A percentile compares a stretch with the other conserved stretches of the same genome.
These are phyloP conservation scores for Triplophysa yarkandensis DNA, from an alignment of 2,797 vertebrate genomes.

Conservation along the genomic window DNA sequence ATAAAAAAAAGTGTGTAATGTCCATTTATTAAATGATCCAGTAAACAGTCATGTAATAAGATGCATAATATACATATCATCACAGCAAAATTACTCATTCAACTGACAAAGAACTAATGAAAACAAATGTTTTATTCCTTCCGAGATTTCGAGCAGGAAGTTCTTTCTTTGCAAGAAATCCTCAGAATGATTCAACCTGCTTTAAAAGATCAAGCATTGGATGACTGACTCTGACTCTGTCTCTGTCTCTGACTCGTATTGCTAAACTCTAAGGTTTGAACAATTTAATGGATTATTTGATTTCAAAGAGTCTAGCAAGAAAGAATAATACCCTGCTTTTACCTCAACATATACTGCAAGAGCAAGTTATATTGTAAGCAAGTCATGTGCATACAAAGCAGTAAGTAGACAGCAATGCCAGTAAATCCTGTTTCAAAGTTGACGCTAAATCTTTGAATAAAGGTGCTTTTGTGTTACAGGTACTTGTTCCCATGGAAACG, in stretches of 20 bases:
- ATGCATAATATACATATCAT: not conserved
- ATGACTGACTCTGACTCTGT: constrained; percentile 25
- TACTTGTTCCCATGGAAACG: constrained; percentile 53
- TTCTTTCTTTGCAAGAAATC: constrained; percentile 12
- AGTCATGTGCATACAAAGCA: constrained; percentile 73
- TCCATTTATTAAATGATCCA: not conserved
- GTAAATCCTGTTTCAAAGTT: constrained; percentile 69
- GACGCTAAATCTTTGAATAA: constrained; percentile 66
- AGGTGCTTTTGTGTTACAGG: constrained; percentile 68
- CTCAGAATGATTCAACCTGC: constrained; percentile 45
- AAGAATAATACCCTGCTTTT: constrained; percentile 13
- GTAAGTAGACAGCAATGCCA: constrained; percentile 69
- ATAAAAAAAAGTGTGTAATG: not conserved
- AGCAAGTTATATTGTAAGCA: constrained; percentile 44
- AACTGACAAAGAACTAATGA: constrained; percentile 23
- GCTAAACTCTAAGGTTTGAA: constrained; percentile 26
- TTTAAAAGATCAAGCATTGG: constrained; percentile 25
- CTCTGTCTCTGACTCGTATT: constrained; percentile 17
- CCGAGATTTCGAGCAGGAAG: constrained; percentile 31
- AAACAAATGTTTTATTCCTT: constrained; percentile 35
- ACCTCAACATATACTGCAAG: constrained; percentile 61
- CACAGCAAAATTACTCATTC: constrained; percentile 2
- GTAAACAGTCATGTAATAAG: not conserved
- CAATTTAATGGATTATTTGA: constrained; percentile 15
- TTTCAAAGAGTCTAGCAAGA: constrained; percentile 5